These are phyloP conservation scores for Diploscapter pachys DNA, from an alignment of 1,140 invertebrate genomes.

Conservation along the genomic window DNA sequence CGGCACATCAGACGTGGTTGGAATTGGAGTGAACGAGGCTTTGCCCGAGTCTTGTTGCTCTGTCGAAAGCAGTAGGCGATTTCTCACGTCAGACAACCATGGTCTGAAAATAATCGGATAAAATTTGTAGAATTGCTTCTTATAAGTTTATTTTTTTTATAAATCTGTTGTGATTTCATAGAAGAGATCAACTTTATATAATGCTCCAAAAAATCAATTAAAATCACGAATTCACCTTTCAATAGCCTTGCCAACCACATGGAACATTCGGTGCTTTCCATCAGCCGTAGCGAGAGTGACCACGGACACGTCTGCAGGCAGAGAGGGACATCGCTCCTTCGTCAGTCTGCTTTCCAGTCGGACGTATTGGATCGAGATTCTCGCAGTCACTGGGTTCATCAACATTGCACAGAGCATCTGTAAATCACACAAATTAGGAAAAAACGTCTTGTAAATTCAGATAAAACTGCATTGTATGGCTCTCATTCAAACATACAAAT, in stretches of 20 bases:
- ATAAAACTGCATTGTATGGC: no score
- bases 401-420: conserved; percentile 78
- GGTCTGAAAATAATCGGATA: conserved; percentile 3
- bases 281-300: conserved; percentile 27
- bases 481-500: conserved; percentile 61
- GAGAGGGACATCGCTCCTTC: conserved; percentile 42
- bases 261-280: conserved; percentile 30
- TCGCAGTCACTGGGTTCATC: conserved; percentile 75
- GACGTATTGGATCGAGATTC: conserved; percentile 79
- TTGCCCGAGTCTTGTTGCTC: not conserved
- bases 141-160: no score
- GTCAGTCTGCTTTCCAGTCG: conserved; percentile 62
- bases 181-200: no score
- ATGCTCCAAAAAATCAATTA: no score
- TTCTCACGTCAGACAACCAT: conserved; percentile 2
- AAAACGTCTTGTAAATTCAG: no score
- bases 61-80: not conserved
- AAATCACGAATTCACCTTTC: no score
- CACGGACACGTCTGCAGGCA: conserved; percentile 31
- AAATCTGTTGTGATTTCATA: no score
- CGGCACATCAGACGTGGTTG: conserved; percentile 3
- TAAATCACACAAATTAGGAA: no score
- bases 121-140: no score
- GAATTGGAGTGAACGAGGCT: no score
- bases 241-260: conserved; percentile 5